Base-by-base conservation (phyloP, 1,140 invertebrate genomes). In the Chymomyza costata region DNA sequence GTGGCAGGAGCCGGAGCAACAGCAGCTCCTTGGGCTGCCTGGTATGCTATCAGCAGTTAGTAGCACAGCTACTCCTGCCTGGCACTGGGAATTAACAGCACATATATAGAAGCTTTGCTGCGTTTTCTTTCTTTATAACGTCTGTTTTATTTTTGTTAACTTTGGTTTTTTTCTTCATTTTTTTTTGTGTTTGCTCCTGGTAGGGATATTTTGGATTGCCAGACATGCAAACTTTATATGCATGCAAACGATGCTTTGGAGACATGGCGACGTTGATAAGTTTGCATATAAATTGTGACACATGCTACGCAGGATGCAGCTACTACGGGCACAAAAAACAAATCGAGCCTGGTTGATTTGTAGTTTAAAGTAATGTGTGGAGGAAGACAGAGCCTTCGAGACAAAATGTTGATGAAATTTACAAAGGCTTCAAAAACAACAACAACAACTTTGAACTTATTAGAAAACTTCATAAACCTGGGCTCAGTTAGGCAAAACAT, bases 281-380 rank as follows among this genome's bases (percentile, higher is more conserved):
- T 78, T 78, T 80, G 73, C 73, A 78, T 78, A 78, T 78, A 78
- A 80, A 78, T 78, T 78, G 59, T 67, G 73, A 80, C 73, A 80
- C 58, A 78, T 57, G 73, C 52, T 51, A 41, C 28, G 21, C 21
- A 25, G 21, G 8, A 25, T 32, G 49, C 14, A 25, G 19, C 6
- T 15, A 35, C n/a, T n/a, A n/a, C n/a, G n/a, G n/a, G n/a, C n/a
- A n/a, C n/a, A n/a, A n/a, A n/a, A n/a, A n/a, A n/a, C n/a, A n/a
- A n/a, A n/a, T n/a, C n/a, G n/a, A n/a, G n/a, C n/a, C n/a, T n/a
- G n/a, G n/a, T n/a, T n/a, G n/a, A n/a, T n/a, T n/a, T n/a, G n/a
- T n/a, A n/a, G n/a, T n/a, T n/a, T n/a, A n/a, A n/a, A n/a, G n/a
- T n/a, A n/a, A n/a, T n/a, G n/a, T n/a, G n/a, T n/a, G n/a, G n/a